phyloP scores from a whole-genome alignment of 2,113 vertebrate species.

The human (Homo sapiens) region DNA sequence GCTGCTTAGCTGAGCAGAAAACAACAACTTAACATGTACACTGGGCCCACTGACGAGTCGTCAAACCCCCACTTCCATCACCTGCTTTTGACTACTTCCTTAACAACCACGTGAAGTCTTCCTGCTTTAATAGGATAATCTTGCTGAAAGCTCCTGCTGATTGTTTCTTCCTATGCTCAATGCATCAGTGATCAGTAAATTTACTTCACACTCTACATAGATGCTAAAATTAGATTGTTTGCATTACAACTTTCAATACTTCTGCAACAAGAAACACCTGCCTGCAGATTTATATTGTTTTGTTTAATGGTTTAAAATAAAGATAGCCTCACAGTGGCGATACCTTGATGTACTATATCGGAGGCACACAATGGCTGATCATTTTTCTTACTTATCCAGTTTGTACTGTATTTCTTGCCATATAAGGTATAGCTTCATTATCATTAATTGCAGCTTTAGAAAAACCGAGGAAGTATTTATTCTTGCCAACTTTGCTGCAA shows the following conservation, averaged over 20 bases:
- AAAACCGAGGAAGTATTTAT: constrained; percentile 81
- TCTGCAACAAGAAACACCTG: constrained; percentile 87
- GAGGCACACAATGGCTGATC: constrained; percentile 77
- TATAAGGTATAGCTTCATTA: constrained; percentile 84
- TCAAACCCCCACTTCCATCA: constrained; percentile 86
- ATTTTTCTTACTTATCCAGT: constrained; percentile 84
- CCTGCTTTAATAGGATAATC: constrained; percentile 88
- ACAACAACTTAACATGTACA: constrained; percentile 89
- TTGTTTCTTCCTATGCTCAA: constrained; percentile 84
- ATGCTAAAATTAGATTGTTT: constrained; percentile 90
- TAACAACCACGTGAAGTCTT: constrained; percentile 84
- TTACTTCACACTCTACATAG: constrained; percentile 82
- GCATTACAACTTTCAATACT: constrained; percentile 85
- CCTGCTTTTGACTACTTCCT: constrained; percentile 86
- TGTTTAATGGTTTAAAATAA: constrained; percentile 84
- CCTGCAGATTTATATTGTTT: constrained; percentile 86
- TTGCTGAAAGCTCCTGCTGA: constrained; percentile 88
- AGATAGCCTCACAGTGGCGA: constrained; percentile 79
- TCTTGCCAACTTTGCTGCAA: constrained; percentile 79
- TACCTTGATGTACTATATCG: constrained; percentile 79
- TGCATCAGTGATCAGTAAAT: constrained; percentile 90
- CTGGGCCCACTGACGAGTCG: constrained; percentile 82
- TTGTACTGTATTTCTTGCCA: constrained; percentile 77
- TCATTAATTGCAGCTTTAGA: constrained; percentile 85
- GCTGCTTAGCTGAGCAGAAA: constrained; percentile 97